These are phyloP conservation scores for Chymomyza amoena DNA, from an alignment of 2,888 invertebrate genomes.

Conservation along the genomic window DNA sequence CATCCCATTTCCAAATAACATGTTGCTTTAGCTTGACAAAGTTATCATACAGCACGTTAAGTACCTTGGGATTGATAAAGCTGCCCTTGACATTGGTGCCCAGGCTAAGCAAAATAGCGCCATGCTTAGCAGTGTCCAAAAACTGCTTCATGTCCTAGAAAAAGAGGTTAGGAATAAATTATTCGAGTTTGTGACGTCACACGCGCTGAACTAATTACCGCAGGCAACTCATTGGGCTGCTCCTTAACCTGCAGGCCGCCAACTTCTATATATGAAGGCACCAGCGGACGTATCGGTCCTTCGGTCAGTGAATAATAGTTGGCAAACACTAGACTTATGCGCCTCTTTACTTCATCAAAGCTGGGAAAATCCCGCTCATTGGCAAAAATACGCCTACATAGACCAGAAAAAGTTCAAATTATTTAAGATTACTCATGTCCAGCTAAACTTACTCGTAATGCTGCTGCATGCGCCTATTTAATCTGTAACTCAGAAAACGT, in stretches of 20 bases:
- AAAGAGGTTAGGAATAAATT: not conserved
- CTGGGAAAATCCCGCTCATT: constrained; percentile 8
- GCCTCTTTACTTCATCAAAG: not conserved
- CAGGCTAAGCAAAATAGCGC: constrained; percentile 78
- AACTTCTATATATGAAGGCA: constrained; percentile 72
- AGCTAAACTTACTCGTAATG: not conserved
- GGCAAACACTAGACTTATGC: not conserved
- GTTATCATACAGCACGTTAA: constrained; percentile 80
- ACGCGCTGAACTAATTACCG: constrained; percentile 29
- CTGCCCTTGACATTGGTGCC: constrained; percentile 77
- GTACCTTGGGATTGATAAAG: constrained; percentile 79
- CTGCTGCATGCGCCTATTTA: constrained; percentile 7
- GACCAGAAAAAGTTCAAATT: not conserved
- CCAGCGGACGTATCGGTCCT: constrained; percentile 67
- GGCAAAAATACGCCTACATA: not conserved
- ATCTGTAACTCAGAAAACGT: not conserved
- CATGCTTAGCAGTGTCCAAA: constrained; percentile 76
- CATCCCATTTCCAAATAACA: constrained; percentile 86
- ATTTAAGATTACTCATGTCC: not conserved
- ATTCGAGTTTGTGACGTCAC: not conserved
- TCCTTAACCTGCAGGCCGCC: constrained; percentile 76
- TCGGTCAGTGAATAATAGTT: constrained; percentile 70
- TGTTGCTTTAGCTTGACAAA: constrained; percentile 82
- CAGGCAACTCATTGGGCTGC: constrained; percentile 68
- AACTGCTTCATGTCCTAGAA: constrained; percentile 74